Base-by-base conservation (phyloP, 2,797 vertebrate species). In the Pangasius djambal region DNA sequence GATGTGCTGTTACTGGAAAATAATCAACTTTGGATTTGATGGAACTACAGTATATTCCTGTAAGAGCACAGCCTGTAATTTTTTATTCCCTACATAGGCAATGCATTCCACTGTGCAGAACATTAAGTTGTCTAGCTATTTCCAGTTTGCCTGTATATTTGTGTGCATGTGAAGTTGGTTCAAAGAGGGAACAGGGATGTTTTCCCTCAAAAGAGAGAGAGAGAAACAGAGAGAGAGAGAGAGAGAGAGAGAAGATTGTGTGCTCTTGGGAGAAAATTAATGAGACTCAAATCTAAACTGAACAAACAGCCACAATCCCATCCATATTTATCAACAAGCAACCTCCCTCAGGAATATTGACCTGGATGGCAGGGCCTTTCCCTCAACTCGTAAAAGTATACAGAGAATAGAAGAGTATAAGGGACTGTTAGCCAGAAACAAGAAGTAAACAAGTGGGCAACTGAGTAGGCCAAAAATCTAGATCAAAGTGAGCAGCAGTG, bases 321-420 rank as follows among this genome's bases (percentile, higher is more conserved):
- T 95, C 93, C 92, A 89, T 92, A 96, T 95, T 95, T 93, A 95
- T 90, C 89, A 87, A 89, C 91, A 90, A 91, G 93, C 92, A 93
- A 89, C 91, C 92, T 92, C 90, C 90, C 92, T 88, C 90, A 93
- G 92, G 92, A 92, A 91, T 92, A 88, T 89, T 95, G 95, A 95
- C 94, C 94, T 95, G 94, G 93, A 95, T 94, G 93, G 89, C 93
- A 91, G 89, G 91, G 91, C 92, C 63, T 86, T 67, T 65, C 44
- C 91, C 57, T 77, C 81, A 90, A 87, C 92, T 89, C 84, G 65
- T 2, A 91, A 84, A 93, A 92, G 91, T 88, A 92, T 61, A 92
- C 37, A 90, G 61, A 87, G 87, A 31, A 72, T 77, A 75, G 20
- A 34, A 4, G n/a, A 85, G 31, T 48, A 75, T 13, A 87, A 86